phyloP scores from a whole-genome alignment of 1,140 invertebrate species.

The Lordiphosa collinella region DNA sequence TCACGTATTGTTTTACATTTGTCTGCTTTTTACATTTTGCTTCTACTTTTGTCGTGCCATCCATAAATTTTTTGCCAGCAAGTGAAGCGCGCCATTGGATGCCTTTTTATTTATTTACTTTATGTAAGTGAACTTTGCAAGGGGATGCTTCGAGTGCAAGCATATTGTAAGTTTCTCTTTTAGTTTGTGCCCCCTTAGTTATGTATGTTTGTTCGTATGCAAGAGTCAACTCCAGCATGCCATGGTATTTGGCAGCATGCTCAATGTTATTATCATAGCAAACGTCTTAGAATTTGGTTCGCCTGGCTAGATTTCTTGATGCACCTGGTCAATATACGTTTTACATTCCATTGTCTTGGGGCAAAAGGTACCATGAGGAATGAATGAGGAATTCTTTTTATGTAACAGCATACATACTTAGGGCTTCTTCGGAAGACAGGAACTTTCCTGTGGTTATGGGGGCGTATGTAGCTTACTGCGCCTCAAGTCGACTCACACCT shows the following conservation, averaged over 20 bases:
- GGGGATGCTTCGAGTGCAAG: slow-evolving; percentile 50
- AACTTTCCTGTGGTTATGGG: no score
- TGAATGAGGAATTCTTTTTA: no score
- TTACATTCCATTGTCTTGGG: no score
- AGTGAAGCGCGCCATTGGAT: slow-evolving; percentile 14
- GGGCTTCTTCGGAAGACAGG: no score
- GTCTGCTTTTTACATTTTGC: slow-evolving; percentile 46
- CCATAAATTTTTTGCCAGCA: slow-evolving; percentile 38
- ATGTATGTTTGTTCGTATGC: slow-evolving; percentile 7
- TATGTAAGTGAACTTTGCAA: slow-evolving; percentile 57
- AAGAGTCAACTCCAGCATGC: slow-evolving; percentile 14
- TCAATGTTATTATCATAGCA: slow-evolving; percentile 14
- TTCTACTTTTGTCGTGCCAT: slow-evolving; percentile 7
- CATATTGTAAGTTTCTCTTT: slow-evolving; percentile 37
- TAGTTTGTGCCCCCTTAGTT: slow-evolving; percentile 7
- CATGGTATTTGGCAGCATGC: slow-evolving; percentile 13
- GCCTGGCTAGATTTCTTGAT: slow-evolving; percentile 4
- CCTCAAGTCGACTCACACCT: no score
- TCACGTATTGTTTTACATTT: slow-evolving; percentile 71
- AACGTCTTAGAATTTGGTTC: not conserved
- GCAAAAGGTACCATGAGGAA: no score
- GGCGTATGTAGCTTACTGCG: no score
- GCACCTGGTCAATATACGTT: slow-evolving; percentile 8
- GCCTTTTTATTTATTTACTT: slow-evolving; percentile 63
- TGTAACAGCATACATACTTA: no score